Evolutionary conservation across 2,113 vertebrate genomes (phyloP), one percentile per base, ranked within the genome.

Genomic region (Nannobrachium achirus): DNA sequence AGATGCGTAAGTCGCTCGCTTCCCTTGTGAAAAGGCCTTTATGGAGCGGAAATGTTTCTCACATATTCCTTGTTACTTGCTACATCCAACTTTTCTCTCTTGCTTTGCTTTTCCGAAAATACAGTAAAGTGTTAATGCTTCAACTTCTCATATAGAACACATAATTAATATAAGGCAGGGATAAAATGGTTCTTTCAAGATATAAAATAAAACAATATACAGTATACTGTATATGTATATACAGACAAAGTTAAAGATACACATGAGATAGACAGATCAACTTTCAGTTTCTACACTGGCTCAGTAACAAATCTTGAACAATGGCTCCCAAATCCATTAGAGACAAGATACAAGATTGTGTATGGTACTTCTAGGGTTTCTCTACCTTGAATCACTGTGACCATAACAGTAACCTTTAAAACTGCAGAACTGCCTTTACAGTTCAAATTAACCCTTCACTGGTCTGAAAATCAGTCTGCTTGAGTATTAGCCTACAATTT

Each of bases 121-220:
- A 68, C 16, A 55, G 59, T 51, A 77, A 63, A 66, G 42, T 11
- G 66, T 56, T 33, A 3, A 46, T 69, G 38, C 46, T 66, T 70
- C 3, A 15, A 8, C 56, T 20, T 63, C 16, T 74, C 2, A 13
- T 4, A 14, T 20, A 57, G 71, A 71, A 67, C 70, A 45, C 69
- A 42, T 0, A 2, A 6, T 45, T 52, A 14, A 9, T 45, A 41
- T 68, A 88, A 87, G 82, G 78, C 86, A 82, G 64, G 73, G 75
- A 74, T 74, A 53, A 20, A 6, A 5, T 1, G 0, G 66, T 67
- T 80, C 57, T n/a, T 53, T 53, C 42, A n/a, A 40, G 13, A 63
- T 53, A 46, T 56, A 3, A 63, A 20, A 40, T 14, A 20, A 69
- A 81, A 63, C 52, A 11, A 33, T 66, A 6, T 0, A 15, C 38